Evolutionary conservation across 2,113 vertebrate genomes (phyloP), one percentile per base, ranked within the genome.

Genomic region (Boleophthalmus pectinirostris): DNA sequence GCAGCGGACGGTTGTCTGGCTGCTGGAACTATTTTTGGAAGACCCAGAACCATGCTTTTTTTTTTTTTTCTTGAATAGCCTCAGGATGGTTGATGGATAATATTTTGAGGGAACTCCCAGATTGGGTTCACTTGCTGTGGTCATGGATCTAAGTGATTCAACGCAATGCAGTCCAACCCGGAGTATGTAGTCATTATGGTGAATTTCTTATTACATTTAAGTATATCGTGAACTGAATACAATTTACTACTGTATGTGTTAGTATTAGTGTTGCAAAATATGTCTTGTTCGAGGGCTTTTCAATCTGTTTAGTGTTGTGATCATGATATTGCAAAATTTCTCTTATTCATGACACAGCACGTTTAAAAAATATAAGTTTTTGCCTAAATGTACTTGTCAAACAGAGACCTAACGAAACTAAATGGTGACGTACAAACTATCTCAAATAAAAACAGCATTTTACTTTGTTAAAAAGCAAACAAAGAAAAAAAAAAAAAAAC

Each of bases 21-120:
- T 38, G 13, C n/a, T 33, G 38, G 65, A 69, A 43, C 64, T 61
- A 15, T 77, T 81, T 80, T 73, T 84, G 72, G 64, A 54, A 57
- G 38, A 80, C 69, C 60, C 51, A 57, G 66, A 15, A 25, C 67
- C 20, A 23, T 51, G 18, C 10, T 51, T 9, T 56, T 18, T 63
- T 18, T 75, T 60, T 79, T 38, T 73, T 6, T 0, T 71, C 81
- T 72, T 35, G 51, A 74, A 77, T 80, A 14, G 3, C 70, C 33
- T 74, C 11, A 25, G 60, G 53, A 74, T 76, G 54, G 18, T 18
- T n/a, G 66, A 61, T 70, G 1, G 38, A 66, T 38, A 75, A 21
- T 70, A 70, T 25, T 43, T 33, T 33, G 9, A 3, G 71, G 13
- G 25, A 58, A 60, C 43, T 10, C 49, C 79, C 45, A 68, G 53